Base-by-base conservation (phyloP, 2,113 vertebrate genomes). In the Rattus rattus region DNA sequence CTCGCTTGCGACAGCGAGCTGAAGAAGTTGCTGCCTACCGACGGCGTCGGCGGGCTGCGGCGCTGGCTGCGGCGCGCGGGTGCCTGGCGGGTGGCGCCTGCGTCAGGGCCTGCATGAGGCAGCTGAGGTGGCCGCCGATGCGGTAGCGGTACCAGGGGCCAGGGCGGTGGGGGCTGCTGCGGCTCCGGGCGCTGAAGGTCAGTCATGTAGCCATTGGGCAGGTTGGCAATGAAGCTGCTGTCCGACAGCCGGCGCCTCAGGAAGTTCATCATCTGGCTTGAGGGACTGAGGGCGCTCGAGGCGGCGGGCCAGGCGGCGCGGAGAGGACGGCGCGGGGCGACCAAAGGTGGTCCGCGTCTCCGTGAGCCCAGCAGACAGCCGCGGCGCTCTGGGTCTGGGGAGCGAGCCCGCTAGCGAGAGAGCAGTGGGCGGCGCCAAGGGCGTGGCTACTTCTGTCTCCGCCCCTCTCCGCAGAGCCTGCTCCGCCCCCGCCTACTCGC, bases 151-250 rank as follows among this genome's bases (percentile, higher is more conserved):
- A 54, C 90, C 96, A 12, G 96, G 47, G 36, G 98, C 97, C 12
- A 98, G 97, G 7, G 98, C 96, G 1, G 98, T 2, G 98, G 97
- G 43, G 98, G 98, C 91, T 98, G 98, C 77, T 98, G 98, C n/a
- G 98, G 98, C 98, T 98, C 98, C 0, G 98, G 98, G 97, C 99
- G 99, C 99, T 99, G 99, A 98, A 99, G 99, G 98, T 99, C 99
- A 11, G 99, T 98, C 99, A 99, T 99, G 99, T 99, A 99, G 97
- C 99, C 99, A 87, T 99, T 99, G 98, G 99, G 99, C 95, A 99
- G 99, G 98, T 99, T 99, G 98, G 99, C 99, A 98, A 99, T 99
- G 98, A 99, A 99, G 99, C 99, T 99, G 99, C 99, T 99, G 99
- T 99, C 99, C 19, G 99, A 99, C 92, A 99, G 99, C 94, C 99